Base-by-base conservation (phyloP, 2,797 vertebrate species). In the Sebastolobus alascanus region DNA sequence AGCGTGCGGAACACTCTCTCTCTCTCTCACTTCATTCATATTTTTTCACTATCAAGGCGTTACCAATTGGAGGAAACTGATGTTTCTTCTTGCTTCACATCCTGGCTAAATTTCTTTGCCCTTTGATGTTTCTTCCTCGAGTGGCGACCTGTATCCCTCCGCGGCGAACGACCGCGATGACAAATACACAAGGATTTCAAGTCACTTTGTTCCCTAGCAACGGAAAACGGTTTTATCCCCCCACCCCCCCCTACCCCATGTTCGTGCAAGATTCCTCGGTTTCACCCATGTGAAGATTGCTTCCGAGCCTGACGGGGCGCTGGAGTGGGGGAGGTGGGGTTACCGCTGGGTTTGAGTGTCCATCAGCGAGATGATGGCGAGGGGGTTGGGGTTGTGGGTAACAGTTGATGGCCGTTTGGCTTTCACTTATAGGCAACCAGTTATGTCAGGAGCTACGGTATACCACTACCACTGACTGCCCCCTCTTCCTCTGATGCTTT, bases 61-160 rank as follows among this genome's bases (percentile, higher is more conserved):
- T 88, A 64, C 85, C 84, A 88, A 90, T 86, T 68, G 84, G 67
- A 76, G 64, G 74, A 85, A 89, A 87, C 75, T 66, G 73, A 79
- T 89, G 72, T 84, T 84, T 81, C 82, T 73, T 90, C 73, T 77
- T 77, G 75, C 84, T 80, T 85, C 87, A 88, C 77, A 89, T 89
- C 87, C 82, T 56, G 64, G 71, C 75, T 74, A 89, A 84, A 91
- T 93, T 75, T 87, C 59, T 66, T 86, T 84, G 59, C 84, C 71
- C 80, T 93, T 94, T 93, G 89, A 92, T 92, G 92, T 91, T 83
- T 80, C 84, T 69, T 83, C 84, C 68, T 86, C n/a, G n/a, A 84
- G 68, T 75, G 67, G 68, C 40, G 27, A 77, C 77, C 75, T 69
- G 74, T 83, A 84, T 93, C 79, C 77, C 65, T 50, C 73, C 4